Percentiles rank a stretch among this genome's conserved stretches.
phyloP scores from a whole-genome alignment of 1,140 invertebrate genomes.

The Rhopalosiphum maidis region DNA sequence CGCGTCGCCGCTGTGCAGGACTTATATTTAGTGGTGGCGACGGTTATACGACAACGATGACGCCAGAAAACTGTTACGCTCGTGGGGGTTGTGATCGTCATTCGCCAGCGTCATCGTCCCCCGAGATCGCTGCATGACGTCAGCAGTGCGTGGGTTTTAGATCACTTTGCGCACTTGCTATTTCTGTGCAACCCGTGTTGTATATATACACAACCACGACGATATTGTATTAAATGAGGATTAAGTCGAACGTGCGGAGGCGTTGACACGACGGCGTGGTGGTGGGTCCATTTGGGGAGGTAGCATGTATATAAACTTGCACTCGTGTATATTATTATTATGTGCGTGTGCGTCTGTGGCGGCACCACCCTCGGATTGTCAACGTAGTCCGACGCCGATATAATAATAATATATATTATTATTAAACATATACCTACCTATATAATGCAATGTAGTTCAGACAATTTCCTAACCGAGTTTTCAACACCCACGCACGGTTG shows the following conservation, averaged over 20 bases:
- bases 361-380: background rate
- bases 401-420: background rate
- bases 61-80: conserved; percentile 28
- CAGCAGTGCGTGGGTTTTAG: background rate
- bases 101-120: conserved; percentile 8
- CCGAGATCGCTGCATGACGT: conserved; percentile 24
- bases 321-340: background rate
- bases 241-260: background rate
- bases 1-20: background rate
- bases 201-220: background rate
- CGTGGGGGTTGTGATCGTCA: background rate
- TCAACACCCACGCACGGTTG: background rate
- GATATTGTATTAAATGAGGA: background rate
- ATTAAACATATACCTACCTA: background rate
- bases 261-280: background rate
- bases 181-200: background rate
- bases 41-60: background rate
- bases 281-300: background rate
- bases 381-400: background rate
- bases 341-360: background rate
- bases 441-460: background rate
- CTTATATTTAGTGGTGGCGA: background rate
- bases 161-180: background rate
- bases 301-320: background rate
- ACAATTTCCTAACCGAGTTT: background rate